These are phyloP conservation scores for Apeira syringaria DNA, from an alignment of 2,888 invertebrate genomes.

Conservation along the genomic window DNA sequence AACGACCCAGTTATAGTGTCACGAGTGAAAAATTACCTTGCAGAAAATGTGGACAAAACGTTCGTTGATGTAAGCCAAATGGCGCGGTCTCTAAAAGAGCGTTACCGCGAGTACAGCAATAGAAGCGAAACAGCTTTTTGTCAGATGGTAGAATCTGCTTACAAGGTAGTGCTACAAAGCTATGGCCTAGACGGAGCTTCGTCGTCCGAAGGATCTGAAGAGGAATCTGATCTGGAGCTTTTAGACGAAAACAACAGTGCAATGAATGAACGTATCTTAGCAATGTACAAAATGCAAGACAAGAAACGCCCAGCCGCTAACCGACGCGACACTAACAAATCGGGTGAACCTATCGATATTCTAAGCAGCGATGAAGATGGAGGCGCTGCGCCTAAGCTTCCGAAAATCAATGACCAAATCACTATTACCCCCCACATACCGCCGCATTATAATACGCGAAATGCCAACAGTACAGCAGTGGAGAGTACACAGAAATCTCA, in stretches of 20 bases:
- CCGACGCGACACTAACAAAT: constrained; percentile 62
- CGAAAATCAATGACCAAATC: constrained; percentile 77
- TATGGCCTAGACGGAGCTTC: constrained; percentile 85
- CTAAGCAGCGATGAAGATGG: constrained; percentile 73
- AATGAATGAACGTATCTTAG: constrained; percentile 81
- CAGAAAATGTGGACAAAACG: constrained; percentile 90
- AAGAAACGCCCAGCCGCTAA: constrained; percentile 68
- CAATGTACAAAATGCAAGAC: constrained; percentile 79
- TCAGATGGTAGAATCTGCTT: constrained; percentile 89
- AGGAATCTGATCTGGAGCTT: constrained; percentile 87
- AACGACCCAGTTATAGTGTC: constrained; percentile 84
- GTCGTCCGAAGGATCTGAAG: constrained; percentile 84
- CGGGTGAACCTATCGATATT: constrained; percentile 75
- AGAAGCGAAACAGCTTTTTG: constrained; percentile 92
- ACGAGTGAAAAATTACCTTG: constrained; percentile 89
- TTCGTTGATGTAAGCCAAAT: constrained; percentile 93
- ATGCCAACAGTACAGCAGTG: constrained; percentile 48
- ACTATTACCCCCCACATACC: constrained; percentile 76
- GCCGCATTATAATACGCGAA: constrained; percentile 33
- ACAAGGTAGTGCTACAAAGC: constrained; percentile 88
- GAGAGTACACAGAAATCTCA: constrained; percentile 49
- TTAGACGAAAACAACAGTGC: constrained; percentile 92
- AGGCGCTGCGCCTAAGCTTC: constrained; percentile 68
- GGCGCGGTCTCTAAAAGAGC: constrained; percentile 90
- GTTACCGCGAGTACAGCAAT: constrained; percentile 89